phyloP scores from a whole-genome alignment of 2,888 invertebrate species.

The Pachliopta kotzebuea region DNA sequence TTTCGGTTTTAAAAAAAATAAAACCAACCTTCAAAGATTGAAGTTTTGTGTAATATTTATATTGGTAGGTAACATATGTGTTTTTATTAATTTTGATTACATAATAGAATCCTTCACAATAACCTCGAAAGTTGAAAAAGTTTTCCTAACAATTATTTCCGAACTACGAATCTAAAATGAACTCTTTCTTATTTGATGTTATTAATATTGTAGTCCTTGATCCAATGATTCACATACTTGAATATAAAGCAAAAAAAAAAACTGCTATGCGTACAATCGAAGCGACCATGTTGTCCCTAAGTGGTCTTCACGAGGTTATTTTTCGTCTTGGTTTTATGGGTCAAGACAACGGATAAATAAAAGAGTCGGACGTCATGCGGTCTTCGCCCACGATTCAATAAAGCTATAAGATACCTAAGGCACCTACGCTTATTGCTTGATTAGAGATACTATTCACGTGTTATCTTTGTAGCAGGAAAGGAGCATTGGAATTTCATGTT shows the following conservation, averaged over 20 bases:
- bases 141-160: no score
- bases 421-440: slow-evolving; percentile 42
- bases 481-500: neutral
- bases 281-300: slow-evolving; percentile 15
- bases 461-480: neutral
- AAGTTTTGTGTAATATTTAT: no score
- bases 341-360: slow-evolving; percentile 47
- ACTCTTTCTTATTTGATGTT: no score
- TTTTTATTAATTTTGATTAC: no score
- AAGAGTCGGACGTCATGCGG: slow-evolving; percentile 39
- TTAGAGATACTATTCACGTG: slow-evolving; percentile 21
- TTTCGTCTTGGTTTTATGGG: slow-evolving; percentile 48
- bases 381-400: slow-evolving; percentile 54
- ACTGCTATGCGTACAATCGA: neutral
- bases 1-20: no score
- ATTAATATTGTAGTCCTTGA: no score
- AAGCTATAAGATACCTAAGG: slow-evolving; percentile 38
- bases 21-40: no score
- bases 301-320: slow-evolving; percentile 40
- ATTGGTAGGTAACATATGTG: no score
- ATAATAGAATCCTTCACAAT: no score
- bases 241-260: neutral
- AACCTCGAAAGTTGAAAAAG: no score
- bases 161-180: no score
- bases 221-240: neutral